Percentiles rank a stretch among this genome's conserved stretches.
Conservation (phyloP, 2,113 vertebrate genomes). For the Sinocyclocheilus rhinocerous region DNA sequence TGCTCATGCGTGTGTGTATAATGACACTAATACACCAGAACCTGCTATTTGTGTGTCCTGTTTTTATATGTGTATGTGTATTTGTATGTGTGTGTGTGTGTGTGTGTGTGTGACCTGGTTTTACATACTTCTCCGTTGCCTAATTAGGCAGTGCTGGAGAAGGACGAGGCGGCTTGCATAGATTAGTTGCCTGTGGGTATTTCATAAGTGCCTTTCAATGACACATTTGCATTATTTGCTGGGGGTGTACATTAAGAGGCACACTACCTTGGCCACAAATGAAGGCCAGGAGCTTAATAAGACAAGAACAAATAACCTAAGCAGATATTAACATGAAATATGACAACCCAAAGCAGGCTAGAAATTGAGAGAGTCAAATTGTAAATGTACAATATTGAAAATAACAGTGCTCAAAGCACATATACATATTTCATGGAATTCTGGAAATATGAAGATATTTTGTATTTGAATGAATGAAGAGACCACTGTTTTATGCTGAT, state of each 20-base stretch:
- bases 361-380: constrained; percentile 50
- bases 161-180: constrained; percentile 89
- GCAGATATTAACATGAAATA: constrained; percentile 67
- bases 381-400: constrained; percentile 46
- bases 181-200: constrained; percentile 95
- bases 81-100: constrained; percentile 72
- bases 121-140: constrained; percentile 88
- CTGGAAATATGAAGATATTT: constrained; percentile 30
- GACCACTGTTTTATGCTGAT: neutral
- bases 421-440: constrained; percentile 25
- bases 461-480: constrained; percentile 22
- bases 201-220: constrained; percentile 98
- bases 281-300: constrained; percentile 81
- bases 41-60: constrained; percentile 48
- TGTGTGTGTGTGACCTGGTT: constrained; percentile 94
- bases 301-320: constrained; percentile 67
- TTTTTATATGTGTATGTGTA: constrained; percentile 49
- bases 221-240: constrained; percentile 98
- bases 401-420: constrained; percentile 33
- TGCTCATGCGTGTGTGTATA: constrained; percentile 13
- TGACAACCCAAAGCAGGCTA: constrained; percentile 53
- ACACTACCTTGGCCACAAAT: constrained; percentile 90
- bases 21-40: constrained; percentile 46
- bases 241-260: constrained; percentile 95
- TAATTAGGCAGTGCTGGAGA: constrained; percentile 96